phyloP scores from a whole-genome alignment of 2,888 invertebrate species.

The Buathra laborator region DNA sequence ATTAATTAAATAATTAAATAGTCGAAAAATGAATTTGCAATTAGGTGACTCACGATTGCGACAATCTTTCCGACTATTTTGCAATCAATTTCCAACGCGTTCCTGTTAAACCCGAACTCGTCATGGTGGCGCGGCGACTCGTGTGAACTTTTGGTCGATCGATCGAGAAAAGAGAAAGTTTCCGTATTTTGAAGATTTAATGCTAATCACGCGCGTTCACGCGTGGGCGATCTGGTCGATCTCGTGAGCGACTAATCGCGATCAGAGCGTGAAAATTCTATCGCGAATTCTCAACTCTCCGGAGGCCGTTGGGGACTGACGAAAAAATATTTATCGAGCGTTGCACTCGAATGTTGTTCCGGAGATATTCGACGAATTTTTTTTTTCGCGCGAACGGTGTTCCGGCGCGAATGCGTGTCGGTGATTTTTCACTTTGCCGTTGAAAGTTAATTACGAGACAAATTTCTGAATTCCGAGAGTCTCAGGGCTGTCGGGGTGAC shows the following conservation, averaged over 20 bases:
- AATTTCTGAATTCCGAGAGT: slow-evolving; percentile 55
- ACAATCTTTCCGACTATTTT: neutral
- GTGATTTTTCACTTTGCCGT: slow-evolving; percentile 34
- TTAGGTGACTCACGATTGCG: neutral
- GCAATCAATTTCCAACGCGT: neutral
- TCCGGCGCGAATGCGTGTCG: slow-evolving; percentile 34
- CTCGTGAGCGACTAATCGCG: neutral
- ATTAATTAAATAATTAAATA: neutral
- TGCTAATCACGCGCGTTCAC: slow-evolving; percentile 2
- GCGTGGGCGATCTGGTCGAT: neutral
- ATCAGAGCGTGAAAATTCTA: neutral
- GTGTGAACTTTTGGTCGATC: neutral
- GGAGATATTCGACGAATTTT: slow-evolving; percentile 33
- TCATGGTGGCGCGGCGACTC: neutral
- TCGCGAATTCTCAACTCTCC: neutral
- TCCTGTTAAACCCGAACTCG: neutral
- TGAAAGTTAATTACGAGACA: slow-evolving; percentile 66
- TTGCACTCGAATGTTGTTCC: slow-evolving; percentile 31
- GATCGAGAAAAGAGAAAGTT: slow-evolving; percentile 34
- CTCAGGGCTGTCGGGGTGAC: slow-evolving; percentile 46
- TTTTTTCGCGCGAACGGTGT: slow-evolving; percentile 43
- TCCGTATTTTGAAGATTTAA: neutral
- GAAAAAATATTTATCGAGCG: slow-evolving; percentile 8
- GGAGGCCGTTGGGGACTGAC: neutral
- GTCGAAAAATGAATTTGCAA: neutral